Evolutionary conservation across 2,797 vertebrate species (phyloP), one percentile per base, ranked within the genome.

Genomic region (Podarcis lilfordi): DNA sequence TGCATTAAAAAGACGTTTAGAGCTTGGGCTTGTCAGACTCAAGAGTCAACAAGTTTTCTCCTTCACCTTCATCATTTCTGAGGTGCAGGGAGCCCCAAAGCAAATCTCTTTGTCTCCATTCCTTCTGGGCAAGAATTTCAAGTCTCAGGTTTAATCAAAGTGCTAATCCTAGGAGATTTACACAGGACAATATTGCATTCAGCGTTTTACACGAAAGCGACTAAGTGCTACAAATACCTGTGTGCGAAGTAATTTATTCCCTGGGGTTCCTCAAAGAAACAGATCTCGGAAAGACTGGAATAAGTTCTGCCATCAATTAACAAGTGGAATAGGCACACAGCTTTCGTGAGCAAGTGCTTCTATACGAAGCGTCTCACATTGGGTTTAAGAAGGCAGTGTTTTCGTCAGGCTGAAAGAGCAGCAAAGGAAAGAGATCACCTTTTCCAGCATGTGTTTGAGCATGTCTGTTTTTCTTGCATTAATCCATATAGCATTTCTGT

Each of bases 91-190:
- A 89, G 80, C 88, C 82, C 88, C 68, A 90, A 95, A 94, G 75
- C 29, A 93, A 94, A 93, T 89, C 93, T 92, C 90, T 80, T 61
- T 74, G 59, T 23, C 40, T 82, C 64, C 88, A 69, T 91, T 94
- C 86, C 92, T 92, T 79, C 75, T 0, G 0, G 75, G 17, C 86
- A 91, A 92, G 89, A 40, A 78, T 76, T 80, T 90, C 89, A 86
- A 91, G 92, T 80, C 89, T 95, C 87, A 92, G 85, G 93, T 94
- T 95, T 94, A 95, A 95, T 94, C 93, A 86, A 91, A 93, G 94
- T 94, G 93, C 92, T 95, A 96, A 95, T 94, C 93, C 95, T 93
- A 50, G 74, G 90, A 94, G 91, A 95, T 92, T 95, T 95, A 92
- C 94, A 95, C 92, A 95, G 89, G 94, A 89, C 91, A 93, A 96